phyloP scores from a whole-genome alignment of 2,888 invertebrate species.

The Pocota personata region DNA sequence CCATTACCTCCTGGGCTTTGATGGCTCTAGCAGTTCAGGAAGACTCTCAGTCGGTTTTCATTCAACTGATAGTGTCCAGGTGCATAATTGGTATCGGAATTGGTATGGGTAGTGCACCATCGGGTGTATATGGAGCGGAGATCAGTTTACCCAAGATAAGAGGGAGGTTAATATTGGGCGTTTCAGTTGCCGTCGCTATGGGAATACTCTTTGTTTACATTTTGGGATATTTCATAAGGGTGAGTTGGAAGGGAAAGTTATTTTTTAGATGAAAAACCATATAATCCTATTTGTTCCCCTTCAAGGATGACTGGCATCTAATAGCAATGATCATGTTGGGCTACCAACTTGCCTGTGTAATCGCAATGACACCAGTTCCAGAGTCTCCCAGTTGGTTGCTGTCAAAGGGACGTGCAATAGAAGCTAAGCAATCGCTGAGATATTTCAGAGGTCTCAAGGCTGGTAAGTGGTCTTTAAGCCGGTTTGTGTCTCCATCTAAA shows the following conservation, averaged over 20 bases:
- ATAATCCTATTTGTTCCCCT: not conserved
- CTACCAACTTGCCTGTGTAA: conserved; percentile 78
- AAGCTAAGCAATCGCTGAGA: conserved; percentile 85
- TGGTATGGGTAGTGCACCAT: conserved; percentile 81
- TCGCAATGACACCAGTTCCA: conserved; percentile 84
- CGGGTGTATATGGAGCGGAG: conserved; percentile 82
- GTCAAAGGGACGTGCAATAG: conserved; percentile 84
- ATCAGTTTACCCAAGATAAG: conserved; percentile 85
- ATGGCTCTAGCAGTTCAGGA: conserved; percentile 79
- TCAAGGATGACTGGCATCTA: conserved; percentile 79
- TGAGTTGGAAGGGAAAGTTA: conserved; percentile 12
- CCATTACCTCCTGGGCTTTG: conserved; percentile 79
- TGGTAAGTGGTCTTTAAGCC: not conserved
- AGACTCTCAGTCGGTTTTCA: conserved; percentile 76
- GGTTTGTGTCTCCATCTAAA: not conserved
- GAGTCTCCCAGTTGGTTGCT: conserved; percentile 89
- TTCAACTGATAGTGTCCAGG: conserved; percentile 80
- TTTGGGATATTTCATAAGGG: conserved; percentile 84
- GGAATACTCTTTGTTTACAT: conserved; percentile 87
- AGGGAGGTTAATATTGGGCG: conserved; percentile 86
- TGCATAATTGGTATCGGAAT: conserved; percentile 80
- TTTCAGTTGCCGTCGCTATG: conserved; percentile 86
- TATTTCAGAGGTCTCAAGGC: conserved; percentile 85
- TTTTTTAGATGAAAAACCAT: not conserved
- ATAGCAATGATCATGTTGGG: conserved; percentile 79